Base-by-base conservation (phyloP, 2,888 invertebrate genomes). In the Eristalis pertinax region DNA sequence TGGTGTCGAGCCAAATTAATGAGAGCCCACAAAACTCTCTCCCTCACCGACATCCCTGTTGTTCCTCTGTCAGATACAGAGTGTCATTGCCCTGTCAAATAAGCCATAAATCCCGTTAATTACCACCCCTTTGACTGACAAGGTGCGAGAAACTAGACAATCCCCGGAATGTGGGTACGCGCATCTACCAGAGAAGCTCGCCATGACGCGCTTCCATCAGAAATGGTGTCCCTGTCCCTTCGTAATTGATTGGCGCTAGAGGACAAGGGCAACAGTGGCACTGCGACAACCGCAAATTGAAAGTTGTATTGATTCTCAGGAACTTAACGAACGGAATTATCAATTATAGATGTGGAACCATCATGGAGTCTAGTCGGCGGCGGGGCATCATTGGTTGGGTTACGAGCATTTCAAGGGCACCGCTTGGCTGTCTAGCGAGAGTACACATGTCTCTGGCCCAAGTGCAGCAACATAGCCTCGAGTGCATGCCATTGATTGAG, bases 331-430 rank as follows among this genome's bases (percentile, higher is more conserved):
- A 19, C 8, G 50, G 19, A 50, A 19, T 19, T 19, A 50, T 50
- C 50, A 50, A 19, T 50, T 19, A 50, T 50, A 2, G 19, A 50
- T 8, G 50, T 50, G 50, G 50, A 19, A n/a, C 5, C 50, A 19
- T 50, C 8, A 19, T 50, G 19, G 0, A 50, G 50, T 19, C 19
- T 19, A n/a, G 19, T 50, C 50, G 19, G 43, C n/a, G n/a, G 2
- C 19, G n/a, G n/a, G n/a, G n/a, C n/a, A n/a, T n/a, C n/a, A n/a
- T n/a, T 5, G 7, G 4, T 15, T 4, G 2, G 43, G 4, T 43
- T 43, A 29, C 58, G 19, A 60, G 65, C 56, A 32, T 32, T 81
- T 64, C 76, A 81, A 76, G 81, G 81, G 38, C 76, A 76, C 24
- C 62, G 74, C 38, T 38, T 10, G 32, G 32, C 32, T 1, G 32